A percentile compares a stretch with the other conserved stretches of the same genome.
Evolutionary conservation across 2,113 vertebrate genomes (phyloP).

Genomic region (Myiopsitta monachus): DNA sequence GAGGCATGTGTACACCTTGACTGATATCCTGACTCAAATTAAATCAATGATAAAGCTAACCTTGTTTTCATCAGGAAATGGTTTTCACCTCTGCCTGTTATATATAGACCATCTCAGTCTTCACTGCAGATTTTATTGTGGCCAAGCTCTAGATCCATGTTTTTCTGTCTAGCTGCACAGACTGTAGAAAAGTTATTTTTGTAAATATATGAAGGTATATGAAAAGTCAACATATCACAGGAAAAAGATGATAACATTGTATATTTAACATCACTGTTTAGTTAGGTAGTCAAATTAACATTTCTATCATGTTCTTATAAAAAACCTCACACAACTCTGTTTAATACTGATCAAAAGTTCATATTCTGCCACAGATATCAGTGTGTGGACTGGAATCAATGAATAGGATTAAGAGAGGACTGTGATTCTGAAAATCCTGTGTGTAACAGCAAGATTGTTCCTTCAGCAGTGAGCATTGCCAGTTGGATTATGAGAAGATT

Average conservation of each 20-base stretch:
- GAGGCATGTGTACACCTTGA: not conserved
- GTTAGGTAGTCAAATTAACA: not conserved
- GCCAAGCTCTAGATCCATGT: not conserved
- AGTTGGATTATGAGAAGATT: not conserved
- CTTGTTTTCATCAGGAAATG: not conserved
- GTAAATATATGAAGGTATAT: not conserved
- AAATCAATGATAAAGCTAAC: not conserved
- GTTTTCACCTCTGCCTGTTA: not conserved
- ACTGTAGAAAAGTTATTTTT: not conserved
- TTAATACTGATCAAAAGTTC: not conserved
- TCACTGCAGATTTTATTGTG: not conserved
- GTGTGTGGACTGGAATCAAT: not conserved
- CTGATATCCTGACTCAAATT: not conserved
- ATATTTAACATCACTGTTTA: not conserved
- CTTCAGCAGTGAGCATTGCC: not conserved
- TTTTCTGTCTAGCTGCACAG: not conserved
- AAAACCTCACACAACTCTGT: not conserved
- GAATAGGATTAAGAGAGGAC: not conserved
- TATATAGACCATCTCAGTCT: not conserved
- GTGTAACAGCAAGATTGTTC: not conserved
- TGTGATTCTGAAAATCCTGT: slow-evolving; percentile 4
- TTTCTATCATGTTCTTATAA: not conserved
- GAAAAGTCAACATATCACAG: not conserved
- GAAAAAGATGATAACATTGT: not conserved
- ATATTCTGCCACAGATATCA: not conserved